Evolutionary conservation across 2,888 invertebrate genomes (phyloP).

Genomic region (Heliconius cydno): DNA sequence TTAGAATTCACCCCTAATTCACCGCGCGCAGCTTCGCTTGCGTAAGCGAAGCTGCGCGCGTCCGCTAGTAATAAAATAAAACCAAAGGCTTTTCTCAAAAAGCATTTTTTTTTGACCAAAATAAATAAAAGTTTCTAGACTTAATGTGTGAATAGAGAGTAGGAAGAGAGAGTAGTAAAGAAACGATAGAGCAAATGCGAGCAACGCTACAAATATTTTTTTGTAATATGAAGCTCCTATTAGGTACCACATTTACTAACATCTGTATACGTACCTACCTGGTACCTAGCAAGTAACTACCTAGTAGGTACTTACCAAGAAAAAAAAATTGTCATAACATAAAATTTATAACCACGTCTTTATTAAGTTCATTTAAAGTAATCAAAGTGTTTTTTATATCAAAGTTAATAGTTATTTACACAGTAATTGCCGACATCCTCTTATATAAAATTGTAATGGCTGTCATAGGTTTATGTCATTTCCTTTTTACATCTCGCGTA

Average conservation of each 20-base stretch:
- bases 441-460: constrained; percentile 26
- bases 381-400: constrained; percentile 26
- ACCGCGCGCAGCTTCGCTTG: too few relatives aligned
- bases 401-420: constrained; percentile 26
- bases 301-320: neutral
- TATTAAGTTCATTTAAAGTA: constrained; percentile 31
- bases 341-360: constrained; percentile 22
- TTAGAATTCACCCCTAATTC: too few relatives aligned
- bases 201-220: too few relatives aligned
- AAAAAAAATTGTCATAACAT: constrained; percentile 8
- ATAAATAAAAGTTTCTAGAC: too few relatives aligned
- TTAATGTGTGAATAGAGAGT: too few relatives aligned
- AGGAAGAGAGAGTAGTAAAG: too few relatives aligned
- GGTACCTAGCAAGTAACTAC: neutral
- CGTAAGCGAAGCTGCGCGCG: too few relatives aligned
- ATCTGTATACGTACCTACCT: neutral
- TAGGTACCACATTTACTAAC: neutral
- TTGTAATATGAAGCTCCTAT: neutral
- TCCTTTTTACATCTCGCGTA: constrained; percentile 1
- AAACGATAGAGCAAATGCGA: too few relatives aligned
- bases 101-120: too few relatives aligned
- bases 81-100: too few relatives aligned
- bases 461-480: constrained; percentile 24
- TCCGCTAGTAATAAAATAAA: too few relatives aligned
- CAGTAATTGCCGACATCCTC: constrained; percentile 27